Conservation (phyloP, 2,113 vertebrate species). For the Chelonoidis abingdonii region DNA sequence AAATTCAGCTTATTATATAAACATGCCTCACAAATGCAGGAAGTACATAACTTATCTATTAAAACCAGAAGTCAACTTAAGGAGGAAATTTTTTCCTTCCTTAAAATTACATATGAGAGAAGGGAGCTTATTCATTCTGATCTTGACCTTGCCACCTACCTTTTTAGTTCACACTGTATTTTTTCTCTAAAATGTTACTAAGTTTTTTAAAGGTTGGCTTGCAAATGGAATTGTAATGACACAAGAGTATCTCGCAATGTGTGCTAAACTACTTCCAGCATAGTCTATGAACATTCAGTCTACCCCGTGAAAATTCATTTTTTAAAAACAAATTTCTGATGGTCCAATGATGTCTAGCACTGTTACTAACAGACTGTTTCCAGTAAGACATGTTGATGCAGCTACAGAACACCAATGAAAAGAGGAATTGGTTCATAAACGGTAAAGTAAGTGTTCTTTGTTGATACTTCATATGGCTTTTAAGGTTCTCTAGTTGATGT, state of each 20-base stretch:
- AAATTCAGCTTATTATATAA: not conserved
- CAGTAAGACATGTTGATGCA: not conserved
- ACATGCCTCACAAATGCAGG: rapidly evolving
- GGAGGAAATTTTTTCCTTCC: not conserved
- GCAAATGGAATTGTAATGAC: not conserved
- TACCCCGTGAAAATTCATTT: not conserved
- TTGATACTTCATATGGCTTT: not conserved
- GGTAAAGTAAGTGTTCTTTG: not conserved
- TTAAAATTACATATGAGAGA: not conserved
- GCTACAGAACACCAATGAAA: not conserved
- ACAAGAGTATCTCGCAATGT: not conserved
- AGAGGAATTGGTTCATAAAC: not conserved
- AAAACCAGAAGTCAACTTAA: not conserved
- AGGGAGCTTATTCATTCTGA: not conserved
- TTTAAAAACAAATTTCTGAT: not conserved
- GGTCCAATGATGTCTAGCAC: not conserved
- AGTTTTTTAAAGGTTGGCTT: not conserved
- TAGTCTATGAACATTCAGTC: not conserved
- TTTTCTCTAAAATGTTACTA: not conserved
- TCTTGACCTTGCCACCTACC: not conserved
- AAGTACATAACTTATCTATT: not conserved
- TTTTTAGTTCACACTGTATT: not conserved
- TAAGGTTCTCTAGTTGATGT: not conserved
- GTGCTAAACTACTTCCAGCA: rapidly evolving
- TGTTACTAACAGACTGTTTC: not conserved